Evolutionary conservation across 2,113 vertebrate genomes (phyloP).

Genomic region (Channa argus): DNA sequence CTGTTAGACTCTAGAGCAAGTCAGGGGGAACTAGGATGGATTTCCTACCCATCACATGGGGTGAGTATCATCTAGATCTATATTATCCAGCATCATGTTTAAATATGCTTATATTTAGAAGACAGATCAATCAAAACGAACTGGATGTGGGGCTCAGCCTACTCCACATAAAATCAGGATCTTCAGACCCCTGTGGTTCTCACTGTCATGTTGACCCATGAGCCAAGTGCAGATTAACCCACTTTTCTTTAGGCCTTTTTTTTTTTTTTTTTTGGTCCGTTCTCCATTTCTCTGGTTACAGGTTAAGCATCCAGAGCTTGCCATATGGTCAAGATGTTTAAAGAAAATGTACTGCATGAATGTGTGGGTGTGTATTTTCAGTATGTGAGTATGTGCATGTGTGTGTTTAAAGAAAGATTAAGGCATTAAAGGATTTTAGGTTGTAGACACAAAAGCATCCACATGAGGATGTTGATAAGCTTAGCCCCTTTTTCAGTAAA

Average conservation of each 20-base stretch:
- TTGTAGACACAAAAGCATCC: conserved; percentile 48
- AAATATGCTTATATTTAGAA: conserved; percentile 31
- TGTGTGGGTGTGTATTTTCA: conserved; percentile 28
- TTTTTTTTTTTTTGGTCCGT: conserved; percentile 44
- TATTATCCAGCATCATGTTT: conserved; percentile 29
- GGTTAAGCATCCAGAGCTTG: conserved; percentile 62
- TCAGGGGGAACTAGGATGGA: conserved; percentile 99
- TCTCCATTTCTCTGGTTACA: conserved; percentile 55
- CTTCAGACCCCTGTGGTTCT: conserved; percentile 46
- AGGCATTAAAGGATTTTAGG: conserved; percentile 57
- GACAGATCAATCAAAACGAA: conserved; percentile 13
- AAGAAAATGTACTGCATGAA: conserved; percentile 40
- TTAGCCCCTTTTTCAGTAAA: conserved; percentile 28
- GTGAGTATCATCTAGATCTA: conserved; percentile 85
- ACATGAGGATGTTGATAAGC: conserved; percentile 32
- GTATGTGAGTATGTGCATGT: neutral
- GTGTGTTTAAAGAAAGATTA: conserved; percentile 67
- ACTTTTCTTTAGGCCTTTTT: conserved; percentile 58
- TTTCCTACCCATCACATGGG: conserved; percentile 97
- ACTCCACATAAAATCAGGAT: conserved; percentile 41
- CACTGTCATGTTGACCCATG: conserved; percentile 49
- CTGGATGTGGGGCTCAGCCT: conserved; percentile 9
- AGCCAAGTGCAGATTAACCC: conserved; percentile 73
- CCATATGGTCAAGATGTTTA: conserved; percentile 67
- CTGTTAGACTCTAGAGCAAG: conserved; percentile 98